Conservation (phyloP, 2,888 invertebrate genomes). For the Vanessa cardui region DNA sequence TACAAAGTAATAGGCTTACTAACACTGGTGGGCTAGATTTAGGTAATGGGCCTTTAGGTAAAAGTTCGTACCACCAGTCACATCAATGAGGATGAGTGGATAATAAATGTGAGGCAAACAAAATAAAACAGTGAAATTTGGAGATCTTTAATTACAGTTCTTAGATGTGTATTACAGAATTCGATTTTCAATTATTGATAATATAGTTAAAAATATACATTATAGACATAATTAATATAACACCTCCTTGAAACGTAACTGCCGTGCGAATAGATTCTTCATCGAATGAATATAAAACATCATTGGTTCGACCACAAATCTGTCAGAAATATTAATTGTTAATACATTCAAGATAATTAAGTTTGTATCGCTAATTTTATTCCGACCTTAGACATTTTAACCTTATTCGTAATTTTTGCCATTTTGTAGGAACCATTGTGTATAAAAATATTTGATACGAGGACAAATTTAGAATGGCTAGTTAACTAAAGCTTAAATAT, state of each 20-base stretch:
- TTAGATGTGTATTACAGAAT: too few relatives aligned
- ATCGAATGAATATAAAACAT: slow-evolving; percentile 28
- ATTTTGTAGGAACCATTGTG: slow-evolving; percentile 5
- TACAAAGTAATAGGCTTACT: too few relatives aligned
- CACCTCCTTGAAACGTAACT: slow-evolving; percentile 24
- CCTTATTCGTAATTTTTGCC: slow-evolving; percentile 15
- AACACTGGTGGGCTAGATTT: too few relatives aligned
- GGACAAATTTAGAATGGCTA: slow-evolving; percentile 18
- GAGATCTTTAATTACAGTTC: too few relatives aligned
- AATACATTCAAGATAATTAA: slow-evolving; percentile 27
- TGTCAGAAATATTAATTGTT: slow-evolving; percentile 30
- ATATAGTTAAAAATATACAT: not conserved
- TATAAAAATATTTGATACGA: slow-evolving; percentile 17
- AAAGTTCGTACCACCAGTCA: too few relatives aligned
- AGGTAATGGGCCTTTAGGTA: too few relatives aligned
- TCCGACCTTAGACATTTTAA: slow-evolving; percentile 28
- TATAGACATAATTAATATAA: slow-evolving; percentile 14
- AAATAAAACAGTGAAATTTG: too few relatives aligned
- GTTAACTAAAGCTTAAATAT: not conserved
- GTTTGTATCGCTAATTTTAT: slow-evolving; percentile 24
- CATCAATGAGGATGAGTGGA: too few relatives aligned
- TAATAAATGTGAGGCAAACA: too few relatives aligned
- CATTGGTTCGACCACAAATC: slow-evolving; percentile 24
- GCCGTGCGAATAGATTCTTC: slow-evolving; percentile 21
- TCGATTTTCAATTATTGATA: too few relatives aligned